phyloP scores from a whole-genome alignment of 2,113 vertebrate genomes.

The Crotalus viridis region DNA sequence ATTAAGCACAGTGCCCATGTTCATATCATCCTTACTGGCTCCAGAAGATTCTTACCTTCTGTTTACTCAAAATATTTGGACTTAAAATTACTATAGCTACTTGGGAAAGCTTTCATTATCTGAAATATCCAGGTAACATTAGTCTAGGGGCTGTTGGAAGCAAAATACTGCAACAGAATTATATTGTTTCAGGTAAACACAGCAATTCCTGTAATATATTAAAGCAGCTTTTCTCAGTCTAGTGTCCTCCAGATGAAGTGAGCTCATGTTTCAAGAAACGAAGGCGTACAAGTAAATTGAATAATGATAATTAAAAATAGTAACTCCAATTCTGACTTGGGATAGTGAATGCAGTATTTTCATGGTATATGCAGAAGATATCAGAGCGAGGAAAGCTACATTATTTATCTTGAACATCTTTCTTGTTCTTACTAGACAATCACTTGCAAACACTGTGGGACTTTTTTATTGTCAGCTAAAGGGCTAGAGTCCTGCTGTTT shows the following conservation, averaged over 20 bases:
- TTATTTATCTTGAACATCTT: neutral
- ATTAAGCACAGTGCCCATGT: neutral
- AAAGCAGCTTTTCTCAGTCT: neutral
- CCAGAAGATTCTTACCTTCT: neutral
- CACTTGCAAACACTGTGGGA: neutral
- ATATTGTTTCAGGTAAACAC: neutral
- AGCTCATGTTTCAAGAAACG: neutral
- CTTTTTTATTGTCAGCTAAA: slow-evolving; percentile 10
- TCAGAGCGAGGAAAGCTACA: neutral
- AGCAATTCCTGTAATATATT: neutral
- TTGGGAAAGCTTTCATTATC: neutral
- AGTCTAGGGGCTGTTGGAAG: neutral
- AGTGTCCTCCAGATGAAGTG: neutral
- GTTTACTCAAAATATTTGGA: neutral
- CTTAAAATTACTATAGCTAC: neutral
- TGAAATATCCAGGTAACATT: neutral
- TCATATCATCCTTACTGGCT: neutral
- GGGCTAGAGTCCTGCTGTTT: slow-evolving; percentile 7
- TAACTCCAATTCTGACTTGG: neutral
- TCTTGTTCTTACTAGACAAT: slow-evolving; percentile 13
- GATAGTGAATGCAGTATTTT: neutral
- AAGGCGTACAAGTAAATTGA: neutral
- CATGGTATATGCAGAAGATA: neutral
- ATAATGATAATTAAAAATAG: neutral
- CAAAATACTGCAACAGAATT: neutral